Base-by-base conservation (phyloP, 2,113 vertebrate species). In the Pyrgilauda ruficollis region DNA sequence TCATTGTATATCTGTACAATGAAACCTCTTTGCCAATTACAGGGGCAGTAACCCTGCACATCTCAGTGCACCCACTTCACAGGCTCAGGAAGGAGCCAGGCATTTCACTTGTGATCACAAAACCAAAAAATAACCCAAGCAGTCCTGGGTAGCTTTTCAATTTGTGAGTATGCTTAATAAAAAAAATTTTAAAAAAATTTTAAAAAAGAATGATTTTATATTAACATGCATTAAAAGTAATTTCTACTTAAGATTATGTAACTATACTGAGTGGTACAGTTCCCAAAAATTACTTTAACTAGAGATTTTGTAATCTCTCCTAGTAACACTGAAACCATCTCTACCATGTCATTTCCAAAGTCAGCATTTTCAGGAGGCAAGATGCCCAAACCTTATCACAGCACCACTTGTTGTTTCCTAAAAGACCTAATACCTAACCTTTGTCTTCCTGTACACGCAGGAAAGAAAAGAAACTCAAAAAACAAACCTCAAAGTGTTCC, bases 1-100 rank as follows among this genome's bases (percentile, higher is more conserved):
- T 9, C 2, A 4, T 0, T 43, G 19, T 11, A 1, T 12, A 50
- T 26, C 35, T 46, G 2, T 16, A 3, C 13, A 59, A 46, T 30
- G 37, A 79, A 70, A 73, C 11, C 13, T 44, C 0, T 31, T 67
- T 49, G 39, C 33, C 27, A 66, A 1, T 37, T 37, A 9, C 49
- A 62, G 62, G 15, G 26, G 24, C 15, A 53, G 62, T 2, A 3
- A 55, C 47, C 43, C 33, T 72, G 23, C 41, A 52, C 15, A 23
- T 58, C 46, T 69, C 67, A 58, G 23, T 49, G 31, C n/a, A 44
- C 13, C 10, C 31, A 28, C 41, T 18, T 52, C 58, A 68, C 26
- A 41, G 68, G 66, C 19, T 79, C 1, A 0, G 3, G 39, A 56
- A 75, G 22, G 23, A 87, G 15, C 2, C 55, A 53, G 14, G 9